Conservation (phyloP, 2,113 vertebrate genomes). For the Bostrychus sinensis region DNA sequence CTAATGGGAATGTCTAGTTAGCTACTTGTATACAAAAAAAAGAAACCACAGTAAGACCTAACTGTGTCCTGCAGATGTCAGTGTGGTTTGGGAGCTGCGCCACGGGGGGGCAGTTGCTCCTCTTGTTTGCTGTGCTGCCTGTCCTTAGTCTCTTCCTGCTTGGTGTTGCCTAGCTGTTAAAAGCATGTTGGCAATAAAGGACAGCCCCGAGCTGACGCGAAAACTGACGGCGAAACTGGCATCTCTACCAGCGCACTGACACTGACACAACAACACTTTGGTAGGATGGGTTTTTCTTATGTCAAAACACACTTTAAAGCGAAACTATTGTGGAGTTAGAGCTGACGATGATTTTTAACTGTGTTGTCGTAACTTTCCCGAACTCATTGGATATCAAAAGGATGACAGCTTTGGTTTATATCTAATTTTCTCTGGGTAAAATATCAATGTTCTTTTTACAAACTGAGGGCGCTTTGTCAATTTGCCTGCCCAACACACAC, state of each 20-base stretch:
- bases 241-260: conserved; percentile 31
- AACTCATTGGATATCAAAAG: too few species aligned
- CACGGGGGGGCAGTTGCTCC: neutral
- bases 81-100: conserved; percentile 11
- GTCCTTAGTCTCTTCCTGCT: conserved; percentile 64
- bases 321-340: neutral
- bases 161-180: conserved; percentile 62
- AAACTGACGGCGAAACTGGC: neutral
- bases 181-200: conserved; percentile 53
- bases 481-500: conserved; percentile 30
- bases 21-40: too few species aligned
- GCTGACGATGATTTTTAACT: too few species aligned
- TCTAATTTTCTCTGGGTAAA: neutral
- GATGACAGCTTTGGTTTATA: too few species aligned
- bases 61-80: conserved; percentile 59
- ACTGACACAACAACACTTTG: conserved; percentile 23
- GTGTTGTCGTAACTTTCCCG: neutral
- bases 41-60: neutral
- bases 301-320: neutral
- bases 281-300: conserved; percentile 39
- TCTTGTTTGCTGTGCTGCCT: conserved; percentile 43
- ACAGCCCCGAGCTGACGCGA: conserved; percentile 11
- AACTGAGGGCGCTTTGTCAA: conserved; percentile 55
- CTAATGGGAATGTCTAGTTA: too few species aligned
- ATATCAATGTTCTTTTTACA: conserved; percentile 16